Evolutionary conservation across 2,888 invertebrate genomes (phyloP), one percentile per base, ranked within the genome.

Genomic region (Andrena minutula): DNA sequence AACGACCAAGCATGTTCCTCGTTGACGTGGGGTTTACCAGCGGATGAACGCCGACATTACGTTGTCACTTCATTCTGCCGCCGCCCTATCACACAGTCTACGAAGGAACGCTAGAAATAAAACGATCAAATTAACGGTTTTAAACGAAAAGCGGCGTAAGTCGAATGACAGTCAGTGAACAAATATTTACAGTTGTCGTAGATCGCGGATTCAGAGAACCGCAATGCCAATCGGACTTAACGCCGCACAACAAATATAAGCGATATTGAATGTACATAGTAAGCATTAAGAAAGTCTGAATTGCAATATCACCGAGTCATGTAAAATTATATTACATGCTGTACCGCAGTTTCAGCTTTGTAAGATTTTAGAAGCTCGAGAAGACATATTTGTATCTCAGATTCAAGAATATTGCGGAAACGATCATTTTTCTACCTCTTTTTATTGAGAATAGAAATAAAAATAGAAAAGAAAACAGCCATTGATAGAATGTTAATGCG

Each of bases 1-100:
- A 79, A 85, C 68, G 89, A 83, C 82, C 66, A 79, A 75, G 77
- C 69, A 69, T 83, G 75, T 87, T 77, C 89, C 81, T 88, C 84
- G 82, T 83, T 65, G 86, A 87, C 65, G 66, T 65, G 80, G 71
- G 82, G 72, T 60, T 75, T 72, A 69, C 60, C 73, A 71, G 68
- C 68, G 76, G 56, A 79, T 75, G 75, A 53, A 66, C 64, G 74
- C 74, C 68, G 79, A 80, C 71, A 53, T 65, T 60, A 60, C 47
- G 63, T 41, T 77, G 79, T 60, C 74, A 51, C 68, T 51, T 85
- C 81, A 71, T 1, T 86, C 82, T 26, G 81, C 89, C 28, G 85
- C 68, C 56, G 91, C 92, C 94, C 95, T 95, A 92, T 96, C 96
- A 94, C 97, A 97, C 96, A 98, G 96, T 95, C 96, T 97, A 95